phyloP scores from a whole-genome alignment of 2,888 invertebrate species.

The Chymomyza procnemis region DNA sequence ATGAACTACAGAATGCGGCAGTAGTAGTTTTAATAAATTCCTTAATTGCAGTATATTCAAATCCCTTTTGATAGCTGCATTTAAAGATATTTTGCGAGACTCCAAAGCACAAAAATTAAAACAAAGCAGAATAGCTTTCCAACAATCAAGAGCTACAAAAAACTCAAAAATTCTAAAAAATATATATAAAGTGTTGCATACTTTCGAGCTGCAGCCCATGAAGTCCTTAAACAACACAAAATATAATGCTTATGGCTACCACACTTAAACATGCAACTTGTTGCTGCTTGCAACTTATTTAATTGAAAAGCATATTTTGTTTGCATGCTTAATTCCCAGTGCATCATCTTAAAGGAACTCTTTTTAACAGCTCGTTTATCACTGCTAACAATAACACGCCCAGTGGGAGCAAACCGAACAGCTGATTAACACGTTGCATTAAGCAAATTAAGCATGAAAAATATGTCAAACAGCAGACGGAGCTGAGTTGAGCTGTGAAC shows the following conservation, averaged over 20 bases:
- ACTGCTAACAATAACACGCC: background rate
- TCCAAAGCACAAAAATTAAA: no score
- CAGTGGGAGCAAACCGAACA: background rate
- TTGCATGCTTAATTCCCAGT: background rate
- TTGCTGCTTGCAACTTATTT: background rate
- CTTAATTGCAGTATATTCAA: no score
- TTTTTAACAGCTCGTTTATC: background rate
- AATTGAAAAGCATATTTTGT: background rate
- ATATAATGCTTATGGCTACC: background rate
- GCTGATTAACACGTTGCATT: slow-evolving; percentile 28
- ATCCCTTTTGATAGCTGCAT: no score
- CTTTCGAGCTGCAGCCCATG: background rate
- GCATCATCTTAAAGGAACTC: background rate
- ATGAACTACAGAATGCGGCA: no score
- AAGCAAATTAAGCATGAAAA: slow-evolving; percentile 46
- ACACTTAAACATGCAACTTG: slow-evolving; percentile 5
- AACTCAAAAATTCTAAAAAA: background rate
- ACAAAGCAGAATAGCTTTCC: background rate
- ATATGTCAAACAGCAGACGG: slow-evolving; percentile 28
- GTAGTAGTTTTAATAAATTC: no score
- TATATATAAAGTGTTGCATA: background rate
- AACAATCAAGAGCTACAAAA: background rate
- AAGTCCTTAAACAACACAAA: background rate
- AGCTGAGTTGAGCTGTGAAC: background rate
- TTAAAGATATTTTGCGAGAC: no score